Evolutionary conservation across 2,797 vertebrate genomes (phyloP).

Genomic region (Siniperca scherzeri): DNA sequence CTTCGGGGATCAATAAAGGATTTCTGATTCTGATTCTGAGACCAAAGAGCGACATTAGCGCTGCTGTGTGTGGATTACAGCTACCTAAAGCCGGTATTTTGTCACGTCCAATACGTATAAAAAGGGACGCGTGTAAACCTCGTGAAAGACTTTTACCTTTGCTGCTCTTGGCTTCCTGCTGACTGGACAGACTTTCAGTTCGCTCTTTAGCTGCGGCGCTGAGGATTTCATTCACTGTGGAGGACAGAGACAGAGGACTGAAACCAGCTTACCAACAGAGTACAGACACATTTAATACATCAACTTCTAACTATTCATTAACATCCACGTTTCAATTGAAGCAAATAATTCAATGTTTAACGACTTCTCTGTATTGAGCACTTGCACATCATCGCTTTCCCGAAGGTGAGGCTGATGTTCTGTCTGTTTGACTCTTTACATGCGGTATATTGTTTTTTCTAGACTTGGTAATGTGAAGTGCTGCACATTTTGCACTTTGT

Average conservation of each 20-base stretch:
- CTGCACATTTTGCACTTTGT: neutral
- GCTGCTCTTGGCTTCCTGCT: conserved; percentile 73
- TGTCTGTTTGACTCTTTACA: too few species aligned
- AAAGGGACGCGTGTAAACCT: neutral
- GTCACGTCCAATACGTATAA: neutral
- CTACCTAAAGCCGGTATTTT: neutral
- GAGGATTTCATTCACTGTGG: conserved; percentile 82
- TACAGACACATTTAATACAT: neutral
- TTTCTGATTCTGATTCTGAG: too few species aligned
- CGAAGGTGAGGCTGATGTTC: too few species aligned
- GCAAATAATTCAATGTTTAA: too few species aligned
- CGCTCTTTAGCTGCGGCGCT: conserved; percentile 71
- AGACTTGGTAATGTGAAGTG: too few species aligned
- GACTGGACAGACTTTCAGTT: conserved; percentile 53
- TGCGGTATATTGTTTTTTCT: neutral
- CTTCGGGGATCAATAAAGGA: too few species aligned
- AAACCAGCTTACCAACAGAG: neutral
- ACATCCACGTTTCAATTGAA: neutral
- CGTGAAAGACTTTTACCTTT: conserved; percentile 64
- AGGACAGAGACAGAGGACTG: neutral
- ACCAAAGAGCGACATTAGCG: neutral
- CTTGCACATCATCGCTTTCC: too few species aligned
- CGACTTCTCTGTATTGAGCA: too few species aligned
- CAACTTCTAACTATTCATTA: too few species aligned
- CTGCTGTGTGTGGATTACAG: neutral